Evolutionary conservation across 2,797 vertebrate species (phyloP).

Genomic region (Spinus olivaceus): DNA sequence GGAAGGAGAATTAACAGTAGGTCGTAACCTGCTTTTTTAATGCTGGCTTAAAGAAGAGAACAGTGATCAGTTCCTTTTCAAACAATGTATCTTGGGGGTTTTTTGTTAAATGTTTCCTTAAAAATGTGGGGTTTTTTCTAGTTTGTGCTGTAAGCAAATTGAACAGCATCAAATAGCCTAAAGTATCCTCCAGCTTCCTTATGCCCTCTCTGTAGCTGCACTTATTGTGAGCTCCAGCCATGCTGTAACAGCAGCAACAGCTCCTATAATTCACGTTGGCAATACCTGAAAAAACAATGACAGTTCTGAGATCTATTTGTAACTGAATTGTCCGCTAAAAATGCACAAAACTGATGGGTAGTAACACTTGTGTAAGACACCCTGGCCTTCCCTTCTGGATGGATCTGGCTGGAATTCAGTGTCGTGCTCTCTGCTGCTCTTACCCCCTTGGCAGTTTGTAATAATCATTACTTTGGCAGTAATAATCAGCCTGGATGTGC

Average conservation of each 20-base stretch:
- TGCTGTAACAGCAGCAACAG: background rate
- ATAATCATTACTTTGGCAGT: background rate
- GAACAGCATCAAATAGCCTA: background rate
- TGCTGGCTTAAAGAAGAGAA: background rate
- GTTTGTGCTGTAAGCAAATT: background rate
- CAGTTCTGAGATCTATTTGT: background rate
- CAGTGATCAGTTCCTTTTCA: background rate
- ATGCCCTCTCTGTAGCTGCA: background rate
- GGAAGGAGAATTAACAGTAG: background rate
- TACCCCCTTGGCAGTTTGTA: background rate
- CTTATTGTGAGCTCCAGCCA: background rate
- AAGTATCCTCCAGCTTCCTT: background rate
- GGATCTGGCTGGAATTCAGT: background rate
- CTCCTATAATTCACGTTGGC: background rate
- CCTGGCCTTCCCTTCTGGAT: background rate
- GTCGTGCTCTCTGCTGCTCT: background rate
- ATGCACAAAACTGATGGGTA: background rate
- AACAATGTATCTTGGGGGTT: background rate
- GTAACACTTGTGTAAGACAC: background rate
- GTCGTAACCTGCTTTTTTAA: background rate
- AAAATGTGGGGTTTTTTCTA: rapidly evolving
- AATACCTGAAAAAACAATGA: background rate
- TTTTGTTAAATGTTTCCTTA: background rate
- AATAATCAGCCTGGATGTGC: background rate
- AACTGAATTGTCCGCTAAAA: background rate